Base-by-base conservation (phyloP, 2,888 invertebrate genomes). In the Nebria salina region DNA sequence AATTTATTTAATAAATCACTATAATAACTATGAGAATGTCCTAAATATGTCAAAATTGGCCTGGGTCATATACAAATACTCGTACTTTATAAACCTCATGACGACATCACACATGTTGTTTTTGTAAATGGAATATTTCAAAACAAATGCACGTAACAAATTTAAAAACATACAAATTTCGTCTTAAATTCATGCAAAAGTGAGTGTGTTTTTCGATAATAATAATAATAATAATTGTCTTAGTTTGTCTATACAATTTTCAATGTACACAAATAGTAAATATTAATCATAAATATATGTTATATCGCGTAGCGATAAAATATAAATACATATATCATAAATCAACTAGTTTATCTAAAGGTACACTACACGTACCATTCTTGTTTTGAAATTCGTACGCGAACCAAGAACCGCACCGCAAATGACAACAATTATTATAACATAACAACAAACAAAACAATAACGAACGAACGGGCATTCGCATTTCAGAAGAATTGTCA, bases 371-470 rank as follows among this genome's bases (percentile, higher is more conserved):
- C 15, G 75, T 54, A 72, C n/a, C 65, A 68, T 11, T 73, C 8
- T 73, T 41, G 13, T 72, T 26, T 70, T 41, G 26, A n/a, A 7
- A 42, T 41, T 20, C 41, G 42, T 43, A 73, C 3, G 26, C 41
- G 43, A 41, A 42, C n/a, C 8, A 11, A 34, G 41, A 41, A 41
- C 5, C 42, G 73, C 41, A 43, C 73, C 41, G 72, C 73, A n/a
- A 54, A 70, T 80, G 80, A 80, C 75, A 75, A 80, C 75, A 75
- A 80, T 20, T 20, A 20, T 20, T 75, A 80, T 75, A 80, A 80
- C 80, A 80, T 73, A 70, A 70, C 70, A 70, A 80, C 80, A 75
- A 80, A 80, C 79, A 79, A 80, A 80, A 80, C 79, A 80, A 80
- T 68, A 79, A 80, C 65, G 80, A 70, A 80, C 65, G 74, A 78